Evolutionary conservation across 1,140 invertebrate genomes (phyloP).

Genomic region (Octopus sinensis): DNA sequence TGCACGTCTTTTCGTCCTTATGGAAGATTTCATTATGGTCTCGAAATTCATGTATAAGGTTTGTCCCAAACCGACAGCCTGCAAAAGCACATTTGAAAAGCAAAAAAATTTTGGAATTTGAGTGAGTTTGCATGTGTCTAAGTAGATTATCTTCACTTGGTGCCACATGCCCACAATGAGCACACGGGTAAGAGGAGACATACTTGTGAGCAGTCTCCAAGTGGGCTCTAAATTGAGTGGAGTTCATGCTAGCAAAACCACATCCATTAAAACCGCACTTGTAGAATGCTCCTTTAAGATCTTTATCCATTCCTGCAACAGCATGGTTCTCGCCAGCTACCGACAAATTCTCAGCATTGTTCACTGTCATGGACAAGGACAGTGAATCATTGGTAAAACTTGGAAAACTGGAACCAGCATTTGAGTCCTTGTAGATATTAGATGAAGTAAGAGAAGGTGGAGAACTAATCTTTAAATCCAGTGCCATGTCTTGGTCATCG

Average conservation of each 20-base stretch:
- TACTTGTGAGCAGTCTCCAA: slow-evolving; percentile 27
- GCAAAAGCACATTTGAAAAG: slow-evolving; percentile 36
- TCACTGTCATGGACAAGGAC: not conserved
- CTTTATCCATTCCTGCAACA: too few relatives aligned
- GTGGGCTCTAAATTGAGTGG: slow-evolving; percentile 36
- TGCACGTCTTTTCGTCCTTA: slow-evolving; percentile 23
- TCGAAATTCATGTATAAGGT: slow-evolving; percentile 35
- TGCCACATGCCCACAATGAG: slow-evolving; percentile 38
- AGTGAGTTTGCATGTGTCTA: slow-evolving; percentile 34
- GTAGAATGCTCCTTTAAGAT: slow-evolving; percentile 28
- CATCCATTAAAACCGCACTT: slow-evolving; percentile 41
- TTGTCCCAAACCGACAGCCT: slow-evolving; percentile 38
- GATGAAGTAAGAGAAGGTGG: not conserved
- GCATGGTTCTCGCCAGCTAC: too few relatives aligned
- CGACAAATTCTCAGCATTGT: not conserved
- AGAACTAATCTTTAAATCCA: not conserved
- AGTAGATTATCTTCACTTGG: slow-evolving; percentile 35
- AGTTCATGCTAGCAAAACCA: slow-evolving; percentile 33
- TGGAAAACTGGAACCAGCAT: not conserved
- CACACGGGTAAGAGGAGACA: slow-evolving; percentile 35
- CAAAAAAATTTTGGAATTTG: slow-evolving; percentile 31
- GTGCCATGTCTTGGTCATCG: not conserved
- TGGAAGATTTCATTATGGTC: slow-evolving; percentile 39
- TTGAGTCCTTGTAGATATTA: not conserved
- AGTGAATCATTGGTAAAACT: not conserved